Evolutionary conservation across 2,797 vertebrate genomes (phyloP), one percentile per base, ranked within the genome.

Genomic region (Caiman crocodilus): DNA sequence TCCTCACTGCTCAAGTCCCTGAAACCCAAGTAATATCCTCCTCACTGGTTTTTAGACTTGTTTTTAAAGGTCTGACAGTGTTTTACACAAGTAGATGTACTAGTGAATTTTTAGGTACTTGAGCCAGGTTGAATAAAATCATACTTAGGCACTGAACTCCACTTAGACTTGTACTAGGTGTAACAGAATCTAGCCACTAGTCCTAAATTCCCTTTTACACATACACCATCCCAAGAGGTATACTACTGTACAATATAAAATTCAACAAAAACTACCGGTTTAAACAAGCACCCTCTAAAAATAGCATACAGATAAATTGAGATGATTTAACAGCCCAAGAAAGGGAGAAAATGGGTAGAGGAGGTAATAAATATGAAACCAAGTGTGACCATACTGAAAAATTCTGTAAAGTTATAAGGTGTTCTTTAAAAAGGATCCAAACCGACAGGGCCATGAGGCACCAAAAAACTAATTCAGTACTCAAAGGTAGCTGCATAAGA

Each of bases 191-290:
- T 7, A 90, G 64, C 74, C 86, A 81, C 18, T 73, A 63, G 74
- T 94, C 88, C 59, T 90, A 79, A 89, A 87, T 61, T 94, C 15
- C 16, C 16, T 82, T 69, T 84, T 84, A 65, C 79, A 82, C 80
- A 60, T 61, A 69, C 90, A 82, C 83, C 81, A 0, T 79, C 90
- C 63, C 55, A 57, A 1, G 61, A 69, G 18, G 35, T n/a, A 7
- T 26, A 76, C 7, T 0, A 7, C 90, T 88, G 16, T 79, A 78
- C 58, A 94, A 76, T 35, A 88, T 93, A 84, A 85, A 77, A 11
- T 75, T 87, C 83, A 84, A 90, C n/a, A 91, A 92, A 95, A 18
- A 1, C 28, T 67, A 57, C 71, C 35, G 15, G 14, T 25, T 78
- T 81, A 76, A 61, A 87, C 69, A 25, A 71, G 35, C 13, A 50